Conservation (phyloP, 2,113 vertebrate species). For the Colistium nudipinnis region DNA sequence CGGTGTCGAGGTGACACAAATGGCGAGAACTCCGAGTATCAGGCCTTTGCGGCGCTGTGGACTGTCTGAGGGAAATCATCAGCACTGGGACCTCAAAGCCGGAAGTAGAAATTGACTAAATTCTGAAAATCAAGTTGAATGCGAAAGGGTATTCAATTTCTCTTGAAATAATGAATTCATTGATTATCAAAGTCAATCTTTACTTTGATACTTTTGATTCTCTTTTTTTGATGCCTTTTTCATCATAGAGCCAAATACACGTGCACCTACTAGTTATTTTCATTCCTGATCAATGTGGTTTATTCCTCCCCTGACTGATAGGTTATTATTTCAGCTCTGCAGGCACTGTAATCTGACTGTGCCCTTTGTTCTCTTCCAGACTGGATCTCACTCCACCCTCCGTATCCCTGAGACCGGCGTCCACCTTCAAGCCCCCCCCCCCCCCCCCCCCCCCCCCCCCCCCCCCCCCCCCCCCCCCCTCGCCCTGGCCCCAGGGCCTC, state of each 20-base stretch:
- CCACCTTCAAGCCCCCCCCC: constrained; percentile 12
- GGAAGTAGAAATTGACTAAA: no score
- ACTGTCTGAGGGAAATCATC: no score
- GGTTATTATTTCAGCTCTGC: fast-evolving
- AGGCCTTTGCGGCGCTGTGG: no score
- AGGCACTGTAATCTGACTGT: constrained; percentile 5
- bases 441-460: neutral
- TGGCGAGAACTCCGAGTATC: no score
- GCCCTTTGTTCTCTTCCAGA: constrained; percentile 45
- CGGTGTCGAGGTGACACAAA: no score
- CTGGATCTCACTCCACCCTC: constrained; percentile 20
- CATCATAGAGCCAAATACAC: neutral
- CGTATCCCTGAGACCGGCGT: constrained; percentile 21
- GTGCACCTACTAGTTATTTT: neutral
- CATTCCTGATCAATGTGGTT: neutral
- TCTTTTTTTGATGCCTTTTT: neutral
- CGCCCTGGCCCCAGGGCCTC: neutral
- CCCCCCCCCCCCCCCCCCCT: neutral
- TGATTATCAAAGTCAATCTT: no score
- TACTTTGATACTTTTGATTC: no score
- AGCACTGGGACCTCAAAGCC: no score
- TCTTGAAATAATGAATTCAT: no score
- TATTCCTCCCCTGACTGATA: neutral
- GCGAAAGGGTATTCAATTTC: no score
- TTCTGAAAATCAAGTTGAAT: no score